Evolutionary conservation across 2,797 vertebrate genomes (phyloP).

Genomic region (Mus spretus): DNA sequence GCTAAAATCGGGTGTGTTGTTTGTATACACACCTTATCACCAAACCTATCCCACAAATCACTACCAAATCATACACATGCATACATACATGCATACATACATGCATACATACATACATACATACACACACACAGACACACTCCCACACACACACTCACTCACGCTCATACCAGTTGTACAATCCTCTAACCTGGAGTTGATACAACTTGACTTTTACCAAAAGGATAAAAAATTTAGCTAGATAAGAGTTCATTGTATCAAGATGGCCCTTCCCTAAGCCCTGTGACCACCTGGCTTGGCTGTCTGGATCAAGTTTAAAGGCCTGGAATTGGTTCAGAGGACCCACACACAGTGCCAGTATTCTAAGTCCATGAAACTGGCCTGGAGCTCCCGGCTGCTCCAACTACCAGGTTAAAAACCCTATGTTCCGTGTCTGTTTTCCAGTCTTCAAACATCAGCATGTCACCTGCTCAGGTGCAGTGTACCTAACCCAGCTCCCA

Average conservation of each 20-base stretch:
- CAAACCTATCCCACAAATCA: not conserved
- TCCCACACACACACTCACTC: not conserved
- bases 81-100: not conserved
- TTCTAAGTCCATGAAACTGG: not conserved
- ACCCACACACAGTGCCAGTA: slow-evolving; percentile 28
- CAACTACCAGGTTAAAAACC: slow-evolving; percentile 22
- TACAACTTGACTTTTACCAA: slow-evolving; percentile 50
- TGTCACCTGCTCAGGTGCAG: slow-evolving; percentile 51
- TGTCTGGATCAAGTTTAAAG: slow-evolving; percentile 77
- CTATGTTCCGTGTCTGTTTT: slow-evolving; percentile 13
- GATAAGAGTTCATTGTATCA: slow-evolving; percentile 62
- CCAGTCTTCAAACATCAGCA: slow-evolving; percentile 34
- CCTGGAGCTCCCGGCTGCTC: slow-evolving; percentile 24
- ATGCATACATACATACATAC: not conserved
- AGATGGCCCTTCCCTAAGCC: slow-evolving; percentile 53
- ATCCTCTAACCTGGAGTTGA: slow-evolving; percentile 23
- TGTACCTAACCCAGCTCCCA: not conserved
- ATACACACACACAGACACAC: not conserved
- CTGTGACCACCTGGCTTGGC: slow-evolving; percentile 41
- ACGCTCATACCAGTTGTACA: not conserved
- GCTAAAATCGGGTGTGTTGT: slow-evolving; percentile 28
- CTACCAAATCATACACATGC: not conserved
- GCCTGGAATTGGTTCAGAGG: slow-evolving; percentile 73
- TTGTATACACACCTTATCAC: not conserved
- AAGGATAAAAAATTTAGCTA: not conserved